Percentiles rank a stretch among this genome's conserved stretches.
phyloP scores from a whole-genome alignment of 1,140 invertebrate species.

The Neodiprion lecontei region DNA sequence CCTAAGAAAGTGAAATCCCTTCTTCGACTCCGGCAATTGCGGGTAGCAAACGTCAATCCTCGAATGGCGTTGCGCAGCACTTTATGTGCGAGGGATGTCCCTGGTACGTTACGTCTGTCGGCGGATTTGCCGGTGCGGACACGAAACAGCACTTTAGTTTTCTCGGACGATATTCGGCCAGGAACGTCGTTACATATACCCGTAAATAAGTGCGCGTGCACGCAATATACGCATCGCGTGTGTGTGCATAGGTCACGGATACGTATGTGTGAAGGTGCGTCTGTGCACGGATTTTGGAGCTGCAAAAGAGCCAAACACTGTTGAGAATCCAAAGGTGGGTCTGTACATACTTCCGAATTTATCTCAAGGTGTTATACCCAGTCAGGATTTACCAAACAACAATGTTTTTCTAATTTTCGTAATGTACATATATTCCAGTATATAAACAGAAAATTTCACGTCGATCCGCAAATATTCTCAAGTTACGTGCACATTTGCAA shows the following conservation, averaged over 20 bases:
- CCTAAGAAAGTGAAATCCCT: no score
- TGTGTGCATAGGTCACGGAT: not conserved
- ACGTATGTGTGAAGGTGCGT: not conserved
- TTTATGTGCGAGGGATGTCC: constrained; percentile 27
- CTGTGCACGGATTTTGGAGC: no score
- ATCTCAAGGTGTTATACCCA: no score
- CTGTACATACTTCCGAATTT: no score
- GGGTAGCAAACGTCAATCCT: not conserved
- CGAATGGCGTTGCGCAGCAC: not conserved
- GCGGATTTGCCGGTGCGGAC: constrained; percentile 50
- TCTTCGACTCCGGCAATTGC: not conserved
- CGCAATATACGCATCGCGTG: not conserved
- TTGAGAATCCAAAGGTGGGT: no score
- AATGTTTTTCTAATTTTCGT: no score
- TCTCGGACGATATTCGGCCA: not conserved
- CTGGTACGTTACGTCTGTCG: constrained; percentile 37
- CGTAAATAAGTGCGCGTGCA: not conserved
- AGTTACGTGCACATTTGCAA: no score
- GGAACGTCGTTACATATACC: not conserved
- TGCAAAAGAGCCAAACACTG: no score
- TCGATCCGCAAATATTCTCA: no score
- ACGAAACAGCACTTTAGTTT: constrained; percentile 46
- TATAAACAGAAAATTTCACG: no score
- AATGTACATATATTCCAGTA: no score
- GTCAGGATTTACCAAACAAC: no score